Base-by-base conservation (phyloP, 2,797 vertebrate species). In the Euthynnus affinis region DNA sequence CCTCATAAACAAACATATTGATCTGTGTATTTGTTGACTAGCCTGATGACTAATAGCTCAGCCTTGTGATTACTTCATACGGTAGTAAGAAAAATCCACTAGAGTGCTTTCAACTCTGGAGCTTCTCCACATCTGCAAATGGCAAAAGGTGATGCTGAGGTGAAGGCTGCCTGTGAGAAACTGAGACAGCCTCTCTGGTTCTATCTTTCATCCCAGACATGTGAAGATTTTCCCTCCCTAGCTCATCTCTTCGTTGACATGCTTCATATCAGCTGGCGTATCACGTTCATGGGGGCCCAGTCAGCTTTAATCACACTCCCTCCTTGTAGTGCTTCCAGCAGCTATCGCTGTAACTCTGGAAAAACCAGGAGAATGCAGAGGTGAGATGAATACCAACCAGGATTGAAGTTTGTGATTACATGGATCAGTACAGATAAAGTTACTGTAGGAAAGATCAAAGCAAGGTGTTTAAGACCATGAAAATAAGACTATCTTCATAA, bases 251-350 rank as follows among this genome's bases (percentile, higher is more conserved):
- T 22, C 52, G 37, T 60, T 60, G 66, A 76, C 81, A 37, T 37
- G 64, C 71, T 80, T 85, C 77, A 34, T 67, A 83, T 86, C 74
- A 14, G 61, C 79, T 81, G 76, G 71, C 37, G 49, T 68, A 87
- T 87, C 90, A 81, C 78, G 80, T 83, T 78, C 56, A 3, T 29
- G 29, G 29, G 76, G 88, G 74, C 71, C 68, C 66, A 67, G 87
- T 91, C 91, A 64, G 53, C 77, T 90, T 87, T 89, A 91, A 92
- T 93, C 89, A 85, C 80, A 73, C 56, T 71, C 81, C 23, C 44
- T 48, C 71, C 80, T 76, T 32, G 48, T 42, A 56, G 74, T 57
- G 76, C 76, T 81, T 89, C 84, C 80, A 86, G 82, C 75, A 60
- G 85, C 80, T 71, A 17, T 72, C 17, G 27, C 78, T 80, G 68